These are phyloP conservation scores for Oxystoma pomonae DNA, from an alignment of 2,888 invertebrate species.

Conservation along the genomic window DNA sequence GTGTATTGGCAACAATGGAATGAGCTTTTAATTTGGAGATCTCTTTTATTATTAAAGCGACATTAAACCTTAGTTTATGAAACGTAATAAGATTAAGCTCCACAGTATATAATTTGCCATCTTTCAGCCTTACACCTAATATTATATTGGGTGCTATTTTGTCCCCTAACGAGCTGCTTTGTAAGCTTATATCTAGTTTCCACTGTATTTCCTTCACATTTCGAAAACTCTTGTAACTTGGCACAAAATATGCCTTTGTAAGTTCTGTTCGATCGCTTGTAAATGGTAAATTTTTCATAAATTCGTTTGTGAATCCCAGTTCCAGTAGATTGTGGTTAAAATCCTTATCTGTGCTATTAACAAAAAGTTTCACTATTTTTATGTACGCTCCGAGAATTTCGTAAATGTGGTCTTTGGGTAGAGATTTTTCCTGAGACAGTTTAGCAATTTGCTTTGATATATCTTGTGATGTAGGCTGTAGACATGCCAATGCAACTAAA, in stretches of 20 bases:
- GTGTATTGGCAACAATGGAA: background rate
- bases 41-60: conserved; percentile 40
- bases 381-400: conserved; percentile 34
- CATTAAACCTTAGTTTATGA: conserved; percentile 41
- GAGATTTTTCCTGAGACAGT: conserved; percentile 28
- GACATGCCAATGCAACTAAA: conserved; percentile 33
- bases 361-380: conserved; percentile 30
- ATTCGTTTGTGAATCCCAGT: conserved; percentile 36
- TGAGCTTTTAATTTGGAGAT: conserved; percentile 24
- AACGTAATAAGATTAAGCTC: conserved; percentile 38
- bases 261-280: conserved; percentile 32
- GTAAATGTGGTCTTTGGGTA: conserved; percentile 30
- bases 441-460: conserved; percentile 31
- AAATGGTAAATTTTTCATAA: conserved; percentile 37
- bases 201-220: conserved; percentile 34
- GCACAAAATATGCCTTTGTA: conserved; percentile 24
- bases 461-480: conserved; percentile 30
- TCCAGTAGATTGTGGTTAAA: conserved; percentile 33
- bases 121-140: conserved; percentile 34
- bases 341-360: conserved; percentile 33
- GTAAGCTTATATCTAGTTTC: conserved; percentile 43
- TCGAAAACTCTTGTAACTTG: conserved; percentile 20
- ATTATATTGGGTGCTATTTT: conserved; percentile 37
- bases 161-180: conserved; percentile 33
- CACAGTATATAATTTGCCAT: conserved; percentile 35